Percentiles rank a stretch among this genome's conserved stretches.
Conservation (phyloP, 2,113 vertebrate genomes). For the sheep (Ovis aries) region DNA sequence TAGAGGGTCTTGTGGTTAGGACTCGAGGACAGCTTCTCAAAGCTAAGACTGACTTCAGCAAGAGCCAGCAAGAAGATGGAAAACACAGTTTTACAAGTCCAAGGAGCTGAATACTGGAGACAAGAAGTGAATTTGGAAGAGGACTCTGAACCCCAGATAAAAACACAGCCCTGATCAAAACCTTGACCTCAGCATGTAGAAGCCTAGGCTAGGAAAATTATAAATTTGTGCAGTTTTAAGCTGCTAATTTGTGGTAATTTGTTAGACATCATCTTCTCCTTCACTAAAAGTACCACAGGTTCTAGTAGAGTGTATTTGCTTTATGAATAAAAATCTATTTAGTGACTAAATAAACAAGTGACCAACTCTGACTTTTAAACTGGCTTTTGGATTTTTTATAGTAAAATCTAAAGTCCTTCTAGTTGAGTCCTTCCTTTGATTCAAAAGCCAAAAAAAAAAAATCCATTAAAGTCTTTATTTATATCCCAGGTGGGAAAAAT, state of each 20-base stretch:
- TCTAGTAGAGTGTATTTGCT: background rate
- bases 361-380: background rate
- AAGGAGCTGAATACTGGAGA: background rate
- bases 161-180: background rate
- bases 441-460: background rate
- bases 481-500: background rate
- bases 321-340: background rate
- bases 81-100: background rate
- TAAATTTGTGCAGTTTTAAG: background rate
- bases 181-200: background rate
- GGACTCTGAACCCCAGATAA: background rate
- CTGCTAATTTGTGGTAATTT: background rate
- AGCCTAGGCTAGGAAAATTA: background rate
- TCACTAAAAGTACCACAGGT: background rate
- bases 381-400: background rate
- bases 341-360: background rate
- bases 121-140: background rate
- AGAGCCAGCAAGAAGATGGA: background rate
- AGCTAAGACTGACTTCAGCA: background rate
- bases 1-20: background rate
- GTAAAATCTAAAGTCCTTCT: background rate
- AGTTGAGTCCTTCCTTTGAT: conserved; percentile 9
- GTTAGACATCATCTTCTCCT: background rate
- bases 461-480: conserved; percentile 7
- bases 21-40: accelerated